Conservation (phyloP, 2,888 invertebrate genomes). For the Allygus modestus region DNA sequence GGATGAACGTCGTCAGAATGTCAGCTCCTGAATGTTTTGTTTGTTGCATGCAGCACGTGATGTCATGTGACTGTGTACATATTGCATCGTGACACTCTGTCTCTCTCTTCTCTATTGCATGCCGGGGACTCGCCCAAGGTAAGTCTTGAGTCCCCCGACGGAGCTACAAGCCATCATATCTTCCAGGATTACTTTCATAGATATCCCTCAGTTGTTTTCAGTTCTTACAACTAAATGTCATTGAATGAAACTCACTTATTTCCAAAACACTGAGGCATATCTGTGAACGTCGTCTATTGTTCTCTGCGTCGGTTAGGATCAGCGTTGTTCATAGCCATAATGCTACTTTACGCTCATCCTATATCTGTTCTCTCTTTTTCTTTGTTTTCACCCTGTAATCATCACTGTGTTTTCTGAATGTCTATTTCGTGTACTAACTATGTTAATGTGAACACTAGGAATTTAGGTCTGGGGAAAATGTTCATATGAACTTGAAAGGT, state of each 20-base stretch:
- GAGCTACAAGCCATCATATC: slow-evolving; percentile 42
- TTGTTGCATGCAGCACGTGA: slow-evolving; percentile 64
- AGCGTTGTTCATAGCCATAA: slow-evolving; percentile 25
- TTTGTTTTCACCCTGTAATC: slow-evolving; percentile 24
- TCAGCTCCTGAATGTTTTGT: slow-evolving; percentile 62
- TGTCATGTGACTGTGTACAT: slow-evolving; percentile 62
- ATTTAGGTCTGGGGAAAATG: too few species aligned
- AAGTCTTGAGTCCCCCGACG: slow-evolving; percentile 64
- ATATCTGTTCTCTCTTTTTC: slow-evolving; percentile 36
- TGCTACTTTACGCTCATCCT: slow-evolving; percentile 54
- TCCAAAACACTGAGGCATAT: not conserved
- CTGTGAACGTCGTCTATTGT: not conserved
- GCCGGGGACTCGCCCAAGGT: slow-evolving; percentile 64
- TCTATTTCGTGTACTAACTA: too few species aligned
- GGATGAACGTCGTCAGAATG: slow-evolving; percentile 18
- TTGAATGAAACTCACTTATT: too few species aligned
- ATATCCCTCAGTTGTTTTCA: not conserved
- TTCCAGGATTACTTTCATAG: not conserved
- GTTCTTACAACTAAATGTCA: too few species aligned
- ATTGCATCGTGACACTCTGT: slow-evolving; percentile 63
- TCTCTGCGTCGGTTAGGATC: slow-evolving; percentile 46
- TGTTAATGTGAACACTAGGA: too few species aligned
- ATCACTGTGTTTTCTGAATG: slow-evolving; percentile 10
- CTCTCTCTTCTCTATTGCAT: slow-evolving; percentile 62
- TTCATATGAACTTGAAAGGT: too few species aligned